phyloP scores from a whole-genome alignment of 2,113 vertebrate genomes.

The Ptilonorhynchus violaceus region DNA sequence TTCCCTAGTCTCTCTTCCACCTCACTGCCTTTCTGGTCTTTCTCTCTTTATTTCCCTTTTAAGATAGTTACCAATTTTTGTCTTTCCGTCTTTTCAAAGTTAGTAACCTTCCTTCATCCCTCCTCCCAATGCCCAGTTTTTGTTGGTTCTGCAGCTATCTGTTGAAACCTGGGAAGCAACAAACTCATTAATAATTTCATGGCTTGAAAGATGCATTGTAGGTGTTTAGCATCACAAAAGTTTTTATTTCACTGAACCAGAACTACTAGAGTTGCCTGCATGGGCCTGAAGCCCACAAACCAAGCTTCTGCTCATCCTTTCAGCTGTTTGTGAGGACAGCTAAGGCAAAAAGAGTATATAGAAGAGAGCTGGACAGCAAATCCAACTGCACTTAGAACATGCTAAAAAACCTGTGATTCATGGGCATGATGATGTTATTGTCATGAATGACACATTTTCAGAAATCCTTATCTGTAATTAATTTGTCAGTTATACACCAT shows the following conservation, averaged over 20 bases:
- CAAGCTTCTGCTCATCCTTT: background rate
- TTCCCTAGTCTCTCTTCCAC: background rate
- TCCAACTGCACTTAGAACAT: background rate
- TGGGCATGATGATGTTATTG: background rate
- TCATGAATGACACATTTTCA: background rate
- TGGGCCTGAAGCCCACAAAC: background rate
- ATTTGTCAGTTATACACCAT: background rate
- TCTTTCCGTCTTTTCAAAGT: background rate
- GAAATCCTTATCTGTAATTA: conserved; percentile 12
- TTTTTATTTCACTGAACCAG: background rate
- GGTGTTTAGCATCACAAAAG: rapidly evolving
- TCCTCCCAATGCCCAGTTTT: background rate
- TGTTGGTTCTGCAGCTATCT: background rate
- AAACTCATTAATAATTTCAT: background rate
- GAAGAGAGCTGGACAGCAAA: background rate
- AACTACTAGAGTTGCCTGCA: background rate
- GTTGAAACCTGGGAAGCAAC: background rate
- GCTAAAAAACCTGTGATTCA: background rate
- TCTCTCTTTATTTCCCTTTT: background rate
- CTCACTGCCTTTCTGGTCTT: background rate
- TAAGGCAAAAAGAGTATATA: background rate
- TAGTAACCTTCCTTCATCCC: background rate
- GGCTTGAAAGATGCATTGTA: background rate
- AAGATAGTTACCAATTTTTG: background rate
- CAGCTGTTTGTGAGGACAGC: background rate